A percentile compares a stretch with the other conserved stretches of the same genome.
Conservation (phyloP, 2,113 vertebrate genomes). For the Pampusana beccarii region DNA sequence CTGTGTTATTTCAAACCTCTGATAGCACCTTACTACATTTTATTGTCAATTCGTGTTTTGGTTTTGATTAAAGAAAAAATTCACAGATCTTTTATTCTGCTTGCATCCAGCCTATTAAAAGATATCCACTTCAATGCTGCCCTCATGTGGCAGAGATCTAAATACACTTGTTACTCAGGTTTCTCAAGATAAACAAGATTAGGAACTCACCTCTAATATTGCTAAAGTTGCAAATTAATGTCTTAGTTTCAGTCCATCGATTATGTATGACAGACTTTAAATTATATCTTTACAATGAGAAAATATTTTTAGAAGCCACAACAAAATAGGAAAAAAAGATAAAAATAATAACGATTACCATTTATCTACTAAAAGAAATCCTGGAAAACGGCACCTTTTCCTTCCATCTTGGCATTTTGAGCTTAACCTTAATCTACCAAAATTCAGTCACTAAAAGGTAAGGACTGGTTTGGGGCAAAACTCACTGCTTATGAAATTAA, state of each 20-base stretch:
- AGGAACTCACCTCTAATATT: not conserved
- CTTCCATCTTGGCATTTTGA: not conserved
- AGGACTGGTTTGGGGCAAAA: not conserved
- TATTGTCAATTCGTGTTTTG: not conserved
- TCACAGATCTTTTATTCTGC: not conserved
- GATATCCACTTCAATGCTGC: not conserved
- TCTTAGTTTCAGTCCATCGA: not conserved
- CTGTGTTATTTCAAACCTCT: not conserved
- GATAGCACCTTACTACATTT: not conserved
- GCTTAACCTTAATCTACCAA: not conserved
- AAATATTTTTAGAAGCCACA: not conserved
- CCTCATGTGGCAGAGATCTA: constrained; percentile 8
- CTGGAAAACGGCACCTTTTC: not conserved
- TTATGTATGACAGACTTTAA: not conserved
- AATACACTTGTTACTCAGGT: not conserved
- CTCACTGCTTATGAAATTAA: not conserved
- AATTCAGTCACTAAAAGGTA: not conserved
- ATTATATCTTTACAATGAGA: not conserved
- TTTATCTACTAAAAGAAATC: not conserved
- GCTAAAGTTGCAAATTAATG: not conserved
- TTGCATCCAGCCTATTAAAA: not conserved
- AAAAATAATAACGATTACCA: not conserved
- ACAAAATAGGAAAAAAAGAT: not conserved
- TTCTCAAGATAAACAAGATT: not conserved
- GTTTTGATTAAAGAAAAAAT: not conserved